phyloP scores from a whole-genome alignment of 2,888 invertebrate species.

The Apodemia duryi region DNA sequence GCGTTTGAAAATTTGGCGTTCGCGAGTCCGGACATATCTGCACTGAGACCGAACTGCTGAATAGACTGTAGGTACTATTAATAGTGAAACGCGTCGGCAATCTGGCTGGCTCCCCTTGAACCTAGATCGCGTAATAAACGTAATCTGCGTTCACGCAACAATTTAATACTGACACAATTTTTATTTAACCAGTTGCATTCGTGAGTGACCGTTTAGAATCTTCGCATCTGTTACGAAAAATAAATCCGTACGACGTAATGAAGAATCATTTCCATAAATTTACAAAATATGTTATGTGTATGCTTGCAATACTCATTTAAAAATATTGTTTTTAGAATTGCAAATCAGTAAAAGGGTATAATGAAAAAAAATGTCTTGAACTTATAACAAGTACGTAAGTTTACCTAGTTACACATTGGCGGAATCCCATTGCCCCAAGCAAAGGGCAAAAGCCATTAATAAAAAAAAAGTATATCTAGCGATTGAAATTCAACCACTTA shows the following conservation, averaged over 20 bases:
- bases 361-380: not conserved
- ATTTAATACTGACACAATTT: slow-evolving; percentile 71
- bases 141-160: slow-evolving; percentile 68
- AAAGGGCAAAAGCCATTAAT: no score
- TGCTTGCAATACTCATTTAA: not conserved
- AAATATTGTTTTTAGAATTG: not conserved
- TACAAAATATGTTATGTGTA: not conserved
- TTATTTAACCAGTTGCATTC: slow-evolving; percentile 54
- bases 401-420: no score
- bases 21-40: slow-evolving; percentile 73
- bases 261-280: not conserved
- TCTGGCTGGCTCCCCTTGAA: slow-evolving; percentile 76
- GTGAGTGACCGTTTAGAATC: slow-evolving; percentile 7
- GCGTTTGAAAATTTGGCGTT: slow-evolving; percentile 56
- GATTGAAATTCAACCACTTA: no score
- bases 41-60: slow-evolving; percentile 71
- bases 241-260: not conserved
- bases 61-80: slow-evolving; percentile 72
- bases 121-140: slow-evolving; percentile 64
- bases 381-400: not conserved
- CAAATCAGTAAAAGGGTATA: not conserved
- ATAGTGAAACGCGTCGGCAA: slow-evolving; percentile 73
- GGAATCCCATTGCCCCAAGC: no score
- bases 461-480: no score
- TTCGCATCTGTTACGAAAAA: slow-evolving; percentile 7